phyloP scores from a whole-genome alignment of 92 coral and sea anemone species.

The Bergia sp. region DNA sequence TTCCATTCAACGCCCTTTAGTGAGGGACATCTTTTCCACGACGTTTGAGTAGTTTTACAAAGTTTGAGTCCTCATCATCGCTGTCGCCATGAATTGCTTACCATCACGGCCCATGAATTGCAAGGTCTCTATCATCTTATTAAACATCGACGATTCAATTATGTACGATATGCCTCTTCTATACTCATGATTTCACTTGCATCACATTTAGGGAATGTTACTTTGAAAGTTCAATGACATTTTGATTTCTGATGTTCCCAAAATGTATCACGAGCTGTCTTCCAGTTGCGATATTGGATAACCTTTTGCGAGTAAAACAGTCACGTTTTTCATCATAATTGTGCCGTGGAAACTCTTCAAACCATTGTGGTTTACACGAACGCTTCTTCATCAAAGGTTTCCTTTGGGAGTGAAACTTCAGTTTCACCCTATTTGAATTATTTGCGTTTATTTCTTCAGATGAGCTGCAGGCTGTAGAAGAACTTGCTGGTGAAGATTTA shows the following conservation, averaged over 20 bases:
- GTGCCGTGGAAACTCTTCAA: not conserved
- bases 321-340: conserved; percentile 2
- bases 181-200: not conserved
- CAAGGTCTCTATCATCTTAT: not conserved
- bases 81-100: not conserved
- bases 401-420: no score
- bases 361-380: not conserved
- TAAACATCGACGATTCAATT: not conserved
- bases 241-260: no score
- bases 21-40: not conserved
- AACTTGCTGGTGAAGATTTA: not conserved
- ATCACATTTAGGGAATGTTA: not conserved
- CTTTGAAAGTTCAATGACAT: not conserved
- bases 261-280: not conserved
- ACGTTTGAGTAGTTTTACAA: not conserved
- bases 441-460: not conserved
- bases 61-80: not conserved
- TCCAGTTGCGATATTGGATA: not conserved
- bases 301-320: not conserved
- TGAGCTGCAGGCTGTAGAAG: not conserved
- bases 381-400: not conserved
- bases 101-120: not conserved
- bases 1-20: not conserved
- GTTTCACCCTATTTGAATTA: no score
- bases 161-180: not conserved